These are phyloP conservation scores for Columba janthina DNA, from an alignment of 2,113 vertebrate species.

Conservation along the genomic window DNA sequence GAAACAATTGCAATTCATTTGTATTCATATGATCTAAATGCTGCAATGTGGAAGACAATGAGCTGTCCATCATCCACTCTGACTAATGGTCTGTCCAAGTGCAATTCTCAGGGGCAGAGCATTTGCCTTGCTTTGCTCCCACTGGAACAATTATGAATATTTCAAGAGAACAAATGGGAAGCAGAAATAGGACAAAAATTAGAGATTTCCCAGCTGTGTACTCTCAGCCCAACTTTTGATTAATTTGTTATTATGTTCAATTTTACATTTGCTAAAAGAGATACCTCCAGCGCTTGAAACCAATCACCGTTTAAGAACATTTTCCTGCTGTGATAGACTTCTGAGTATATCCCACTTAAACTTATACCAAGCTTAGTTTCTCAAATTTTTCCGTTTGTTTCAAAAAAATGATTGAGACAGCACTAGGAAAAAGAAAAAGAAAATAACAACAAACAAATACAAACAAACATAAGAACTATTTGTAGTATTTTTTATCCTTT, in stretches of 20 bases:
- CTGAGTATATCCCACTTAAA: background rate
- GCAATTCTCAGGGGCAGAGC: background rate
- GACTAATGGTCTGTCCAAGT: background rate
- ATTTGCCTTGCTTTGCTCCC: background rate
- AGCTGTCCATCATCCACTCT: background rate
- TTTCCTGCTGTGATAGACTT: background rate
- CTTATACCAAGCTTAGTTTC: background rate
- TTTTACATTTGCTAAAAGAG: background rate
- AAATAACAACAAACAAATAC: background rate
- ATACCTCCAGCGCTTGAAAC: background rate
- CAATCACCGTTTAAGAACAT: background rate
- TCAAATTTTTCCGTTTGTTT: background rate
- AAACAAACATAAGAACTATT: too few relatives aligned
- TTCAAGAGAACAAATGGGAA: background rate
- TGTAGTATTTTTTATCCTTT: background rate
- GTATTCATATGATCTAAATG: background rate
- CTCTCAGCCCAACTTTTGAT: background rate
- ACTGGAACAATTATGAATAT: background rate
- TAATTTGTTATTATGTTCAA: background rate
- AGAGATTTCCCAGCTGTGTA: background rate
- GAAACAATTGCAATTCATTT: background rate
- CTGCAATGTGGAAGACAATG: background rate
- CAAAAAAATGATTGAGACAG: background rate
- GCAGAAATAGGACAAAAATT: background rate
- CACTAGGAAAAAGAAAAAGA: background rate